phyloP scores from a whole-genome alignment of 2,113 vertebrate species.

The Tragelaphus scriptus region DNA sequence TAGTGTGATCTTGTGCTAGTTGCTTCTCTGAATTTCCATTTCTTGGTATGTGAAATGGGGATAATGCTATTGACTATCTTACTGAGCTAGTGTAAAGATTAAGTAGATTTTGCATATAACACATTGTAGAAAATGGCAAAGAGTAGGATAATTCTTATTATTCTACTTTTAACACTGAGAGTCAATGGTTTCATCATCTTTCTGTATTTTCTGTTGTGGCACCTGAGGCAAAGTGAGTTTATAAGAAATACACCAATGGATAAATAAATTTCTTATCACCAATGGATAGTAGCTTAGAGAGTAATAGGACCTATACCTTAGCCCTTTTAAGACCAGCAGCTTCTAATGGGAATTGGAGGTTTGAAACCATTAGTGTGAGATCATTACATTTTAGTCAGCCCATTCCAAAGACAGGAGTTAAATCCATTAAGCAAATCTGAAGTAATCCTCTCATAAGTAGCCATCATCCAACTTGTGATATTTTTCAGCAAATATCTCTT shows the following conservation, averaged over 20 bases:
- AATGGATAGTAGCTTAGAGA: not conserved
- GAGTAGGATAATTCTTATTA: not conserved
- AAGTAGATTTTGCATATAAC: not conserved
- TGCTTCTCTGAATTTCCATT: not conserved
- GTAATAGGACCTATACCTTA: not conserved
- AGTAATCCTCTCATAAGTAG: not conserved
- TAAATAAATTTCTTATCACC: not conserved
- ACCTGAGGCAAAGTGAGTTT: not conserved
- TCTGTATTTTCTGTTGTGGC: not conserved
- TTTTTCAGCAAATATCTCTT: conserved; percentile 25
- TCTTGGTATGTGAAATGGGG: not conserved
- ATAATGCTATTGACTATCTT: not conserved
- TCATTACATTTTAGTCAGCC: not conserved
- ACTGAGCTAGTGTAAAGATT: not conserved
- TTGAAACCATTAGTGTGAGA: not conserved
- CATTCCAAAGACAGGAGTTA: not conserved
- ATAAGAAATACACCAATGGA: not conserved
- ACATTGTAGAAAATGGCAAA: not conserved
- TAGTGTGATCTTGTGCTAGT: not conserved
- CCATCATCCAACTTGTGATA: not conserved
- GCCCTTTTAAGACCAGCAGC: not conserved
- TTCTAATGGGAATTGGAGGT: not conserved
- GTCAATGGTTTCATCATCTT: not conserved
- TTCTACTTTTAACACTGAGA: not conserved
- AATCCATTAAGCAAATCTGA: not conserved